These are phyloP conservation scores for Atta texana DNA, from an alignment of 1,140 invertebrate species.

Conservation along the genomic window DNA sequence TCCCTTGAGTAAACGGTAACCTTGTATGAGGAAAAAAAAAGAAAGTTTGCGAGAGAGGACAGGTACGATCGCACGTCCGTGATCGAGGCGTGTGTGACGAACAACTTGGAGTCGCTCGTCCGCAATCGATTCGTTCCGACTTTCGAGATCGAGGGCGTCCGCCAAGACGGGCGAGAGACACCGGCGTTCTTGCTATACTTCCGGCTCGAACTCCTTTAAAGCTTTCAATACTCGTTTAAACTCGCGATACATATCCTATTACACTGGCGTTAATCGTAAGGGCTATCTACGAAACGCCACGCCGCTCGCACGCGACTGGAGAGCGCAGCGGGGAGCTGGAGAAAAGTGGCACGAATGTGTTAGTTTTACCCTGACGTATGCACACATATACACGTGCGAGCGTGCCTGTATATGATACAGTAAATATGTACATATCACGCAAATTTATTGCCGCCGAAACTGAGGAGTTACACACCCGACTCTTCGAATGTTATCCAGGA, in stretches of 20 bases:
- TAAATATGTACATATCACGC: constrained; percentile 70
- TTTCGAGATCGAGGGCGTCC: constrained; percentile 24
- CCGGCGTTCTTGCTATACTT: constrained; percentile 19
- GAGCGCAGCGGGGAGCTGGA: neutral
- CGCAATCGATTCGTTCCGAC: constrained; percentile 4
- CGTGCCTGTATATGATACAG: constrained; percentile 64
- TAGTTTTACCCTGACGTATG: constrained; percentile 73
- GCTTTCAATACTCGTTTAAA: constrained; percentile 50
- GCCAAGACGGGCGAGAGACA: neutral
- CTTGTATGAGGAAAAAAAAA: neutral
- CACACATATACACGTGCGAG: constrained; percentile 71
- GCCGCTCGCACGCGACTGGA: constrained; percentile 34
- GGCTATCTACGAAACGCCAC: constrained; percentile 54
- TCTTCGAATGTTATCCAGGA: neutral
- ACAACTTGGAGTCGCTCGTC: constrained; percentile 13
- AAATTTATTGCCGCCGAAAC: constrained; percentile 71
- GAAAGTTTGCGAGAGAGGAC: neutral
- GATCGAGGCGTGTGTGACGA: constrained; percentile 18
- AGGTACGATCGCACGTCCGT: constrained; percentile 47
- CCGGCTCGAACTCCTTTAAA: constrained; percentile 26
- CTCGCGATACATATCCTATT: constrained; percentile 67
- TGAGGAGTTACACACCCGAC: constrained; percentile 40
- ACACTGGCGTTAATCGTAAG: constrained; percentile 48
- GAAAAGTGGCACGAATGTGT: constrained; percentile 61
- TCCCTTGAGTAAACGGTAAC: neutral